Percentiles rank a stretch among this genome's conserved stretches.
Evolutionary conservation across 2,888 invertebrate species (phyloP).

Genomic region (Leptopilina drosophilae): DNA sequence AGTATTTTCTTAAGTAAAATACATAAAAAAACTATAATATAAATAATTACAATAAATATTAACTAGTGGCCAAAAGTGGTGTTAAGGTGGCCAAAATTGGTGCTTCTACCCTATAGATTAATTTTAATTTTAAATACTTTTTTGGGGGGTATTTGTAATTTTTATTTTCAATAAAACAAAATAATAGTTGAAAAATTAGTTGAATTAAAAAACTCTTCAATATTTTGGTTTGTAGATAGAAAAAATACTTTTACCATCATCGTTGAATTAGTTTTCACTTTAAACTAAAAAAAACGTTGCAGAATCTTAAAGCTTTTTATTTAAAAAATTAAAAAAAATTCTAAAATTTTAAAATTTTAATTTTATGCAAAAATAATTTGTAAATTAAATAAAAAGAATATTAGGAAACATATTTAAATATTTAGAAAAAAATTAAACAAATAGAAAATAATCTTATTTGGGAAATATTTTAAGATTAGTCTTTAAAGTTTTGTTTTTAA

Average conservation of each 20-base stretch:
- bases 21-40: too few species aligned
- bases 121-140: background rate
- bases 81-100: too few species aligned
- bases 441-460: too few species aligned
- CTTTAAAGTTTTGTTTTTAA: background rate
- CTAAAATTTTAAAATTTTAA: background rate
- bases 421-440: background rate
- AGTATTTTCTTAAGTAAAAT: too few species aligned
- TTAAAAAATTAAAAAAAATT: too few species aligned
- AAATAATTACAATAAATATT: too few species aligned
- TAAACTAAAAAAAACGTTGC: background rate
- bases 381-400: too few species aligned
- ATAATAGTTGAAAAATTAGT: background rate
- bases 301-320: background rate
- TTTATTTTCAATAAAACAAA: background rate
- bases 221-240: slow-evolving; percentile 32
- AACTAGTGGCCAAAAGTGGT: too few species aligned
- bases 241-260: slow-evolving; percentile 16
- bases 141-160: background rate
- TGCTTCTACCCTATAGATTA: too few species aligned
- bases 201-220: background rate
- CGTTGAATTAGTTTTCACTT: slow-evolving; percentile 1
- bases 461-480: too few species aligned
- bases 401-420: too few species aligned
- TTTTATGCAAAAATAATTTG: too few species aligned